A percentile compares a stretch with the other conserved stretches of the same genome.
phyloP scores from a whole-genome alignment of 2,797 vertebrate species.

The Trichosurus vulpecula region DNA sequence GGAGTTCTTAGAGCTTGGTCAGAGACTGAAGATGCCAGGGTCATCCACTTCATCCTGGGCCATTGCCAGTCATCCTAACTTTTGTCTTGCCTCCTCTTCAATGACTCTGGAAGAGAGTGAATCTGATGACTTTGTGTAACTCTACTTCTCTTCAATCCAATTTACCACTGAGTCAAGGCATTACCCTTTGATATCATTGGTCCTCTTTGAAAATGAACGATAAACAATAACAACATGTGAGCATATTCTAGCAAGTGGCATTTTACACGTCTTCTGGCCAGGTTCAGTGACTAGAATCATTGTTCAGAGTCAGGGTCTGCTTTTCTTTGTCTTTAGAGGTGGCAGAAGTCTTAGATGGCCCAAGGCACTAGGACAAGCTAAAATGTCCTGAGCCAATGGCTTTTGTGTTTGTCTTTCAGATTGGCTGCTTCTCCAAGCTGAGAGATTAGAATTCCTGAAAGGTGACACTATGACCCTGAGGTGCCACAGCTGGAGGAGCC shows the following conservation, averaged over 20 bases:
- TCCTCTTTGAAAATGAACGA: no score
- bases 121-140: not conserved
- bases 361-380: not conserved
- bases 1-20: no score
- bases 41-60: no score
- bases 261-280: not conserved
- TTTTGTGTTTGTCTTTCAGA: constrained; percentile 63
- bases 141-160: not conserved
- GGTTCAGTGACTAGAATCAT: not conserved
- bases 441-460: constrained; percentile 45
- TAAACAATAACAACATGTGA: not conserved
- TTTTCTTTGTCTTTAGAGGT: not conserved
- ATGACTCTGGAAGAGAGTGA: not conserved
- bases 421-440: constrained; percentile 66
- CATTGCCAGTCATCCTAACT: no score
- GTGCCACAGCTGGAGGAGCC: constrained; percentile 65
- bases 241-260: not conserved
- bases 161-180: not conserved
- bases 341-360: not conserved
- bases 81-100: not conserved
- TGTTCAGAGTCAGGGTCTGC: not conserved
- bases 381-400: not conserved
- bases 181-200: no score
- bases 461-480: constrained; percentile 42
- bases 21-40: no score